phyloP scores from a whole-genome alignment of 2,888 invertebrate species.

The Abscondita cerata region DNA sequence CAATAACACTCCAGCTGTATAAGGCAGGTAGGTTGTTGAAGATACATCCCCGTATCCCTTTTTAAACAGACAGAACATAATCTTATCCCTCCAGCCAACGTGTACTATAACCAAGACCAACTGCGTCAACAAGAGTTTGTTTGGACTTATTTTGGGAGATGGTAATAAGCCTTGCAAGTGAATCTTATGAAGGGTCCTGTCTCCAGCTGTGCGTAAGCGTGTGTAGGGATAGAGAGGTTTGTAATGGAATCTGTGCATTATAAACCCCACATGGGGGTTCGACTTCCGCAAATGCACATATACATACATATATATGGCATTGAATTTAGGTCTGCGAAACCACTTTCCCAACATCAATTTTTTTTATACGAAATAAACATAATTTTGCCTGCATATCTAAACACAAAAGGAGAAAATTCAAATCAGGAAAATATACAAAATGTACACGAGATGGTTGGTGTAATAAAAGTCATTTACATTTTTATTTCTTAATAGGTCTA shows the following conservation, averaged over 20 bases:
- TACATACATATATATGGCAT: conserved; percentile 12
- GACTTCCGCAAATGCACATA: conserved; percentile 41
- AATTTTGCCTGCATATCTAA: too few relatives aligned
- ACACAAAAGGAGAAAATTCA: too few relatives aligned
- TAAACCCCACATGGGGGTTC: conserved; percentile 45
- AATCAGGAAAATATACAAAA: too few relatives aligned
- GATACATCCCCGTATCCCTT: conserved; percentile 32
- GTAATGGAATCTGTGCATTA: conserved; percentile 52
- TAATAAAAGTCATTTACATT: too few relatives aligned
- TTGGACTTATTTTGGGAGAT: conserved; percentile 51
- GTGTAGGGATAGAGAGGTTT: conserved; percentile 40
- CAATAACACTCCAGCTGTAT: conserved; percentile 35
- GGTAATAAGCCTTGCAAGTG: conserved; percentile 48
- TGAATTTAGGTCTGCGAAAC: conserved; percentile 24
- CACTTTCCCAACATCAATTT: too few relatives aligned
- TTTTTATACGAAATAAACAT: too few relatives aligned
- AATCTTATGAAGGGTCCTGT: conserved; percentile 40
- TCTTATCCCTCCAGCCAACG: conserved; percentile 30
- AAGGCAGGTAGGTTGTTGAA: conserved; percentile 33
- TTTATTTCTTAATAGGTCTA: too few relatives aligned
- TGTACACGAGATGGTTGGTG: too few relatives aligned
- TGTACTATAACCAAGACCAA: conserved; percentile 43
- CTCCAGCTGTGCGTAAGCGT: conserved; percentile 44
- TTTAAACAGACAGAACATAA: conserved; percentile 33
- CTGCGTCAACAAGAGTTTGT: conserved; percentile 53